Evolutionary conservation across 2,797 vertebrate genomes (phyloP).

Genomic region (Tamandua tetradactyla): DNA sequence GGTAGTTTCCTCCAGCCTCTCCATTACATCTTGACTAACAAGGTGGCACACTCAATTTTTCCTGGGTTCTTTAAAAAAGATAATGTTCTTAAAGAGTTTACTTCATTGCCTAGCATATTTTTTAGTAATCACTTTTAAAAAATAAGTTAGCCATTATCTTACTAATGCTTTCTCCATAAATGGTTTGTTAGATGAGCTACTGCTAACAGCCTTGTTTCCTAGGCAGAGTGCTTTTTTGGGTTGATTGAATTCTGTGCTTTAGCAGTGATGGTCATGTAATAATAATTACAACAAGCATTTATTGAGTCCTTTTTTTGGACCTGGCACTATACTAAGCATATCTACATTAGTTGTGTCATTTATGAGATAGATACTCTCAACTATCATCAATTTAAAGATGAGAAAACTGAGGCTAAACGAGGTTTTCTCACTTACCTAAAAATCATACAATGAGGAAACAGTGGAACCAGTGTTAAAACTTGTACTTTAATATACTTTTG

Average conservation of each 20-base stretch:
- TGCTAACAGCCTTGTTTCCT: background rate
- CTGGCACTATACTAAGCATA: background rate
- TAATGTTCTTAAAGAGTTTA: background rate
- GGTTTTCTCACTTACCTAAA: background rate
- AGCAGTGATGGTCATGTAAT: background rate
- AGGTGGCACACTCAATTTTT: background rate
- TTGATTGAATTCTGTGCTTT: conserved; percentile 10
- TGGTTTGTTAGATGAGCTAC: background rate
- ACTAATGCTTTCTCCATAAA: background rate
- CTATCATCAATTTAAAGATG: conserved; percentile 21
- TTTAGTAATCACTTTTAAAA: background rate
- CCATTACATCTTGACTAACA: too few species aligned
- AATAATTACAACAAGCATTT: background rate
- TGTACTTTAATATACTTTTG: conserved; percentile 14
- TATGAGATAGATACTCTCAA: background rate
- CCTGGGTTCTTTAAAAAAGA: background rate
- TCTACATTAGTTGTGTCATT: background rate
- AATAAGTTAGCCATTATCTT: background rate
- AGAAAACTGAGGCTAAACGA: conserved; percentile 15
- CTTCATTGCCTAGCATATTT: background rate
- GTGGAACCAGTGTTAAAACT: conserved; percentile 8
- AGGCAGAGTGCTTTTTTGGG: background rate
- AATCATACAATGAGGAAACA: conserved; percentile 31
- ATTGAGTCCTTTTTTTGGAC: conserved; percentile 4
- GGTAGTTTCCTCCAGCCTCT: too few species aligned